Percentiles rank a stretch among this genome's conserved stretches.
phyloP scores from a whole-genome alignment of 2,888 invertebrate genomes.

The Epistrophella euchroma region DNA sequence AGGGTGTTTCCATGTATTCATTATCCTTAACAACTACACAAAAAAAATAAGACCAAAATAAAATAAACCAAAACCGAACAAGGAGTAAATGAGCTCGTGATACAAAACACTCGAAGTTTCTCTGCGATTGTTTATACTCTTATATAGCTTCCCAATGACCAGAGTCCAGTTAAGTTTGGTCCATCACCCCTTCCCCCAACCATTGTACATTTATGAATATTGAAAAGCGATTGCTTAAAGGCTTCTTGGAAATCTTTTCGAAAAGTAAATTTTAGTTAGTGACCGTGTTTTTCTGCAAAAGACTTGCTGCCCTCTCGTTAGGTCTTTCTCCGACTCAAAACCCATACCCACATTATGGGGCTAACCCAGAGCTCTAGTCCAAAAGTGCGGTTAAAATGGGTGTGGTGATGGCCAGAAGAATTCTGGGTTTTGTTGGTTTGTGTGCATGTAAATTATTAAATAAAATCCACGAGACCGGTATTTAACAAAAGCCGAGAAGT shows the following conservation, averaged over 20 bases:
- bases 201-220: constrained; percentile 66
- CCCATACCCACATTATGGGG: constrained; percentile 18
- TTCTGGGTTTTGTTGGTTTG: constrained; percentile 29
- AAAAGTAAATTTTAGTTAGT: constrained; percentile 56
- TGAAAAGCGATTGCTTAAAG: constrained; percentile 68
- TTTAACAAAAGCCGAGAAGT: constrained; percentile 52
- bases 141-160: constrained; percentile 8
- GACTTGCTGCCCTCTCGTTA: constrained; percentile 1
- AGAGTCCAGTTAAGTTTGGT: background rate
- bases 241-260: constrained; percentile 48
- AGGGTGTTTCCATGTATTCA: constrained; percentile 63
- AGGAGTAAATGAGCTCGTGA: constrained; percentile 51
- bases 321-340: background rate
- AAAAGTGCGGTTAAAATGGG: constrained; percentile 34
- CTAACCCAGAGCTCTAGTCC: constrained; percentile 25
- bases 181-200: background rate
- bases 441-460: constrained; percentile 67
- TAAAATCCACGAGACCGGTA: constrained; percentile 55
- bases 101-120: constrained; percentile 47
- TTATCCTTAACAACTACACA: constrained; percentile 48
- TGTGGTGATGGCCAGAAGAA: constrained; percentile 56
- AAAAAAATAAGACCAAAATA: constrained; percentile 9
- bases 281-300: constrained; percentile 52
- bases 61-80: constrained; percentile 51
- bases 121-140: constrained; percentile 11